Evolutionary conservation across 2,888 invertebrate species (phyloP), one percentile per base, ranked within the genome.

Genomic region (Venusia cambrica): DNA sequence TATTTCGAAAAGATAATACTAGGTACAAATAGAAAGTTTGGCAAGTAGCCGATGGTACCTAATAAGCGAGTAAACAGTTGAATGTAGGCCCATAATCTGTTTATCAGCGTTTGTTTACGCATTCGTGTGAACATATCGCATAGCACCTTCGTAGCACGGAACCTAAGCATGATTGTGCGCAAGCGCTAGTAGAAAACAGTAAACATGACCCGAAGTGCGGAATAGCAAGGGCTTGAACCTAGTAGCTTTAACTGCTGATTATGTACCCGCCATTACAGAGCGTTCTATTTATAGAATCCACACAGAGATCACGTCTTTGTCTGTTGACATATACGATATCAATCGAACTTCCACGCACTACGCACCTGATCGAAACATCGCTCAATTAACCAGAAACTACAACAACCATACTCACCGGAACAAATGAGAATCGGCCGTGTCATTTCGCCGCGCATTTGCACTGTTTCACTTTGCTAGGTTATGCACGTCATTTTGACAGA

Each of bases 281-380:
- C 53, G 55, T 57, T 71, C 77, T 87, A 87, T 87, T 81, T 81
- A 64, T 85, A 87, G 85, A 81, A 69, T 74, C 68, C 63, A 71
- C 68, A 73, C 77, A 73, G 71, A 84, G 84, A 87, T 80, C 85
- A 79, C 75, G 75, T 75, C 85, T 83, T 81, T 81, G 83, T 84
- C 74, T 78, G 73, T 63, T 69, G 63, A 74, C 78, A 71, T 75
- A 75, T 79, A 76, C 70, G 68, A 65, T 73, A 73, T 73, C 64
- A 73, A 71, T 56, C 62, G 50, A 49, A 50, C 54, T 58, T 55
- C 52, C 49, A 39, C 31, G 45, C 31, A 43, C 45, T 41, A 56
- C 61, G 48, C 62, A 61, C 58, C 54, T n/a, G 49, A 69, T 61
- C 70, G 73, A 67, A 73, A 74, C 73, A 76, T 68, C 73, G 66